Evolutionary conservation across 2,888 invertebrate genomes (phyloP).

Genomic region (Chrysolina oricalcia): DNA sequence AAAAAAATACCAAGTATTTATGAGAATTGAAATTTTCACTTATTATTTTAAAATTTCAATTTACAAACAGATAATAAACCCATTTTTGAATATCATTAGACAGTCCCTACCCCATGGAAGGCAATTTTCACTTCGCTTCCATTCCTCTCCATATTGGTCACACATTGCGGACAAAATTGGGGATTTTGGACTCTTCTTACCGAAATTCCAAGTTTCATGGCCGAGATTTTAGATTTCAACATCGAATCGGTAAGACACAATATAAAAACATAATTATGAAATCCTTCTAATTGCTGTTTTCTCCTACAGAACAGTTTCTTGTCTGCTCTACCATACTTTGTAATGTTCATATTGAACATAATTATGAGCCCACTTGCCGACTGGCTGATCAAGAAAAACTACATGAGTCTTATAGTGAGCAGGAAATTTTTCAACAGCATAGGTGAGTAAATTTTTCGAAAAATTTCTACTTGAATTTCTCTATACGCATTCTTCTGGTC

Average conservation of each 20-base stretch:
- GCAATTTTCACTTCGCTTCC: conserved; percentile 83
- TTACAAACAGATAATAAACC: too few relatives aligned
- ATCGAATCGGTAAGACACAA: conserved; percentile 77
- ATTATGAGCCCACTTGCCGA: conserved; percentile 81
- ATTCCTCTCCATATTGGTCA: conserved; percentile 82
- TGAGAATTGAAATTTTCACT: too few relatives aligned
- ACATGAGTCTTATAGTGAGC: conserved; percentile 61
- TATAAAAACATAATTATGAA: background rate
- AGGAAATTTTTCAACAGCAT: conserved; percentile 60
- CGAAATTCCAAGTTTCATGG: conserved; percentile 87
- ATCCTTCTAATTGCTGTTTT: background rate
- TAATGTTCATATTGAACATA: conserved; percentile 83
- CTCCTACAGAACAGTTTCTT: conserved; percentile 78
- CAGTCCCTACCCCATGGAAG: conserved; percentile 81
- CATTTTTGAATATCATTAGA: conserved; percentile 66
- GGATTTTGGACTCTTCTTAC: conserved; percentile 90
- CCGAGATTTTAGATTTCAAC: conserved; percentile 80
- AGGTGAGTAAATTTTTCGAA: conserved; percentile 66
- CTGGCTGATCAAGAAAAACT: conserved; percentile 72
- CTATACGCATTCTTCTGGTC: too few relatives aligned
- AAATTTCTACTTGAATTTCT: too few relatives aligned
- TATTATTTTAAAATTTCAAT: too few relatives aligned
- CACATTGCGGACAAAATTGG: conserved; percentile 85
- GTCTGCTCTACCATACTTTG: conserved; percentile 83
- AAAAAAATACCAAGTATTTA: too few relatives aligned